A percentile compares a stretch with the other conserved stretches of the same genome.
These are phyloP conservation scores for Trichonephila clavata DNA, from an alignment of 1,140 invertebrate genomes.

Conservation along the genomic window DNA sequence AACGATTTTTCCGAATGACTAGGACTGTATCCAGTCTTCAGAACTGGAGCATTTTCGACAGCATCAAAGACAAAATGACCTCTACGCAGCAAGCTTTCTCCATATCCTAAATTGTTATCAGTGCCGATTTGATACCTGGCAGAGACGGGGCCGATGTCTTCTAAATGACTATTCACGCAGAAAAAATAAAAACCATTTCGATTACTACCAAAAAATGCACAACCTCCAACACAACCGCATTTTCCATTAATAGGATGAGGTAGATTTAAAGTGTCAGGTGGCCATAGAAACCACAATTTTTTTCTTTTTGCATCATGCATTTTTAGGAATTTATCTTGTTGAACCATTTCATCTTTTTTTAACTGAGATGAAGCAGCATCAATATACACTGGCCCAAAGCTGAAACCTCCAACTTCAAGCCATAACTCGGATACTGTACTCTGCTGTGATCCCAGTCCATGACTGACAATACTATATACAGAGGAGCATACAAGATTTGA, in stretches of 20 bases:
- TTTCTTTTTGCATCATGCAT: conserved; percentile 93
- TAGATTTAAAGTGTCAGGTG: conserved; percentile 83
- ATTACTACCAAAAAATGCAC: conserved; percentile 92
- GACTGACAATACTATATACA: conserved; percentile 77
- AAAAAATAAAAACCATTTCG: conserved; percentile 78
- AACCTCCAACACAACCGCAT: conserved; percentile 97
- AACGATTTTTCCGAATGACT: conserved; percentile 76
- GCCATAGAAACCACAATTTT: conserved; percentile 97
- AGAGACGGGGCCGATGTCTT: conserved; percentile 53
- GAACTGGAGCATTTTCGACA: conserved; percentile 38
- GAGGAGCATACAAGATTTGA: conserved; percentile 78
- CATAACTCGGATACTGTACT: conserved; percentile 83
- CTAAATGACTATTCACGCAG: conserved; percentile 32
- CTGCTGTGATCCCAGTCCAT: conserved; percentile 73
- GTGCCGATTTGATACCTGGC: conserved; percentile 80
- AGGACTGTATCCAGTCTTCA: conserved; percentile 44
- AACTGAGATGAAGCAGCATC: conserved; percentile 90
- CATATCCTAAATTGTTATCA: conserved; percentile 90
- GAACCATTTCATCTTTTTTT: conserved; percentile 74
- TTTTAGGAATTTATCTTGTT: conserved; percentile 86
- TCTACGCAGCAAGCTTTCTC: conserved; percentile 94
- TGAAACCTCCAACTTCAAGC: conserved; percentile 95
- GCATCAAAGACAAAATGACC: conserved; percentile 87
- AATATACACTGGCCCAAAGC: conserved; percentile 93
- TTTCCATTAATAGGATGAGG: conserved; percentile 84